Conservation (phyloP, 2,888 invertebrate genomes). For the Hipparchia semele region DNA sequence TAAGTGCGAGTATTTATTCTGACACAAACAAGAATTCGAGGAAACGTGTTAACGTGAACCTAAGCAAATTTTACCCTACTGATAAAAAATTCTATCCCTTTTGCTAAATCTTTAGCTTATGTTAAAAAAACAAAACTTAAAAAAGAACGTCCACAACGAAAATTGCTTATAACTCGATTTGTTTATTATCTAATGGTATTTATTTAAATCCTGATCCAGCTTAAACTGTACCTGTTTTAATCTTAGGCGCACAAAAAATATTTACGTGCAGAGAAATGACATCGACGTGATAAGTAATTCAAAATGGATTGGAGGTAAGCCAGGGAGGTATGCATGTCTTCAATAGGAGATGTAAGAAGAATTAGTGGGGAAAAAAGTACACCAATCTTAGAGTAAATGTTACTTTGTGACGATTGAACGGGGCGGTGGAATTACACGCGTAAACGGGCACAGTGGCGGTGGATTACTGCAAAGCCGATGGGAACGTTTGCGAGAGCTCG, state of each 20-base stretch:
- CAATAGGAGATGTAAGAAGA: slow-evolving; percentile 46
- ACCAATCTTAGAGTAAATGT: slow-evolving; percentile 32
- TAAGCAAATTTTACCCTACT: slow-evolving; percentile 63
- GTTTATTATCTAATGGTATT: slow-evolving; percentile 78
- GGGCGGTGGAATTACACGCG: slow-evolving; percentile 74
- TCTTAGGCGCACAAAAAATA: slow-evolving; percentile 62
- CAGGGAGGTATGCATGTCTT: slow-evolving; percentile 43
- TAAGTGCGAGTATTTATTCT: slow-evolving; percentile 34
- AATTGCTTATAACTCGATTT: slow-evolving; percentile 64
- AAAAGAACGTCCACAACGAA: slow-evolving; percentile 46
- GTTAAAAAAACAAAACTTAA: slow-evolving; percentile 54
- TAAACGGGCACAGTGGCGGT: slow-evolving; percentile 60
- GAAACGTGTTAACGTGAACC: slow-evolving; percentile 62
- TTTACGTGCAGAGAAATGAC: slow-evolving; percentile 69
- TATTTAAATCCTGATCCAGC: slow-evolving; percentile 73
- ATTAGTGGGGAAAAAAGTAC: slow-evolving; percentile 30
- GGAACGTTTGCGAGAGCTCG: slow-evolving; percentile 71
- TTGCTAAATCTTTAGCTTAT: slow-evolving; percentile 64
- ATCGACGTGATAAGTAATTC: slow-evolving; percentile 55
- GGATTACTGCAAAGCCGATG: slow-evolving; percentile 61
- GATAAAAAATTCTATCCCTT: slow-evolving; percentile 74
- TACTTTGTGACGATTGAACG: slow-evolving; percentile 56
- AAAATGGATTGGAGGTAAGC: slow-evolving; percentile 52
- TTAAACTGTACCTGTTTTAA: slow-evolving; percentile 76
- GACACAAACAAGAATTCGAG: slow-evolving; percentile 56